Evolutionary conservation across 2,888 invertebrate species (phyloP), one percentile per base, ranked within the genome.

Genomic region (Pogonocherus hispidulus): DNA sequence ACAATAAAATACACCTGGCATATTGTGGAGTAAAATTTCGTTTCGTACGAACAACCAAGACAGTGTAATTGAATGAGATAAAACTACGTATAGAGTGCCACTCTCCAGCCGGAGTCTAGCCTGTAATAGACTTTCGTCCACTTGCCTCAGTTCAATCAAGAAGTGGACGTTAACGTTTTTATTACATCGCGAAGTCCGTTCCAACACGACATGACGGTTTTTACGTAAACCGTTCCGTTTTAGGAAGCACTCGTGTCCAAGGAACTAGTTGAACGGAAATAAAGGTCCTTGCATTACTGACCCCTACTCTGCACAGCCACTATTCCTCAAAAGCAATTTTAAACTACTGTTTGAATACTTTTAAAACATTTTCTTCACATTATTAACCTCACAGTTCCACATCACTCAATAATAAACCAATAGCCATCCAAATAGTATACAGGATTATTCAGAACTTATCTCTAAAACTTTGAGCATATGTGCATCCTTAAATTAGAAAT

Each of bases 41-140:
- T 44, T 41, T 20, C 32, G 2, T 19, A 19, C 19, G 16, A 56
- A 51, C 65, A 73, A 72, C 70, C 70, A 71, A 70, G 62, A 69
- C 69, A 63, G 51, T 63, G 73, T 73, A 77, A 77, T 76, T 74
- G 72, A 74, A 72, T 69, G 60, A 70, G 60, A 49, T 22, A 68
- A 69, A 69, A 67, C 27, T 68, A 74, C 72, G 66, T 70, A 64
- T 65, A 75, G 71, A 67, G 66, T 27, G 41, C 41, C 1, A 14
- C 67, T 64, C 71, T 72, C 64, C 62, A 49, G 49, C 64, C 52
- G 55, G 51, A 46, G 47, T 67, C 65, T 66, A 68, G 60, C 70
- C 63, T 67, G 66, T 67, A 71, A 74, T 74, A 73, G 73, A 75
- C 71, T 72, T 70, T 66, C 60, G 64, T 71, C 64, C 60, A 55